Percentiles rank a stretch among this genome's conserved stretches.
Evolutionary conservation across 2,113 vertebrate genomes (phyloP).

Genomic region (Heterochromis multidens): DNA sequence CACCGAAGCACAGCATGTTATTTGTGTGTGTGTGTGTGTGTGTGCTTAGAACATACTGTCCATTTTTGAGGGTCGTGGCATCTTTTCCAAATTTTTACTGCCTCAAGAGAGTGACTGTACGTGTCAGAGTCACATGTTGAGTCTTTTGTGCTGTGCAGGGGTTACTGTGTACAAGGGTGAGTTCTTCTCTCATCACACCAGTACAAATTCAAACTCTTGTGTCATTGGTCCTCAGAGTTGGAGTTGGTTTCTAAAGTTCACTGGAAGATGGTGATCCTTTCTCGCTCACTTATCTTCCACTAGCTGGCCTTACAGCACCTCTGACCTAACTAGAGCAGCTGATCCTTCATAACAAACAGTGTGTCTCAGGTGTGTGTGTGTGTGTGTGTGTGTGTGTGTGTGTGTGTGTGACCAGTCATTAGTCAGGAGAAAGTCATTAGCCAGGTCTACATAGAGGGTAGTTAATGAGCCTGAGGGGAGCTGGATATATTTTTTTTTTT

Average conservation of each 20-base stretch:
- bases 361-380: background rate
- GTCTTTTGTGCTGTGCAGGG: background rate
- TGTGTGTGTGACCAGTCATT: background rate
- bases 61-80: background rate
- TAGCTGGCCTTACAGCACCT: background rate
- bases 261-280: background rate
- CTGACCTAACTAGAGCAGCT: background rate
- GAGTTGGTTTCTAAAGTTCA: background rate
- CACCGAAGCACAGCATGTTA: background rate
- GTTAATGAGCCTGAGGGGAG: constrained; percentile 45
- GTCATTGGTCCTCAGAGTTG: background rate
- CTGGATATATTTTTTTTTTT: constrained; percentile 13
- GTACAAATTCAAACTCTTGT: background rate
- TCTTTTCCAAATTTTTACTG: background rate
- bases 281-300: background rate
- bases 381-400: background rate
- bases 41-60: background rate
- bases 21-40: background rate
- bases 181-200: background rate
- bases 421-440: constrained; percentile 18
- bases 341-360: background rate
- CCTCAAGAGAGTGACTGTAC: background rate
- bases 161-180: constrained; percentile 54
- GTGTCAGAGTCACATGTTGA: constrained; percentile 51
- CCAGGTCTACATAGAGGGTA: background rate